These are phyloP conservation scores for Phenganax marumi DNA, from an alignment of 92 coral and sea anemone genomes.

Conservation along the genomic window DNA sequence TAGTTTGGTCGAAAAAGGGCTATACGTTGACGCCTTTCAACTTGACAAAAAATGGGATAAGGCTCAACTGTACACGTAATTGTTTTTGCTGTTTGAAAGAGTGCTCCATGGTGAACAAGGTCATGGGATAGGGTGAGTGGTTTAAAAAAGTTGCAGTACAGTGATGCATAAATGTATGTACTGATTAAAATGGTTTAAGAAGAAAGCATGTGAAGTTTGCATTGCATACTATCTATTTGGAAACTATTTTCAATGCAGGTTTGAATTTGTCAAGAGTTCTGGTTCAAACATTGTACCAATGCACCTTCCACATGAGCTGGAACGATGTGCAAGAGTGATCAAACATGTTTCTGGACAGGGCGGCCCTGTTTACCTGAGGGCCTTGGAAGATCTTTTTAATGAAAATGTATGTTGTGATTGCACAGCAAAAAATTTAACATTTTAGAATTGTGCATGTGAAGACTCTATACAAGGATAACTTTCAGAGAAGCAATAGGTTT, in stretches of 20 bases:
- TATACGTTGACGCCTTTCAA: conserved; percentile 7
- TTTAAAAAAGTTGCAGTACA: neutral
- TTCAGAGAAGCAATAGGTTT: no score
- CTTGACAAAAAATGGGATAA: conserved; percentile 23
- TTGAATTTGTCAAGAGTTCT: conserved; percentile 47
- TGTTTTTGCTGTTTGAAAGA: neutral
- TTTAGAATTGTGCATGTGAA: no score
- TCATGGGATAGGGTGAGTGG: neutral
- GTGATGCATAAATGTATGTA: neutral
- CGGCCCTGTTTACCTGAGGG: conserved; percentile 39
- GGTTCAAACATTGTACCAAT: conserved; percentile 41
- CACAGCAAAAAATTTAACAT: no score
- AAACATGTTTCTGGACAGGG: conserved; percentile 47
- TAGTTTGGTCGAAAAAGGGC: conserved; percentile 6
- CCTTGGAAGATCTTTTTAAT: conserved; percentile 30
- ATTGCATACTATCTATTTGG: no score
- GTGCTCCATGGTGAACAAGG: neutral
- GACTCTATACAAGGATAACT: no score
- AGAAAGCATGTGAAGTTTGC: no score
- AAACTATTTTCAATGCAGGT: conserved; percentile 10
- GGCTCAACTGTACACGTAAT: neutral
- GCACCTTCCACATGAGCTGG: conserved; percentile 49
- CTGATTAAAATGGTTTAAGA: no score
- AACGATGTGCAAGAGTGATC: conserved; percentile 39
- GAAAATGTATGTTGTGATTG: conserved; percentile 28